phyloP scores from a whole-genome alignment of 1,140 invertebrate genomes.

The Paramacrobiotus metropolitanus region DNA sequence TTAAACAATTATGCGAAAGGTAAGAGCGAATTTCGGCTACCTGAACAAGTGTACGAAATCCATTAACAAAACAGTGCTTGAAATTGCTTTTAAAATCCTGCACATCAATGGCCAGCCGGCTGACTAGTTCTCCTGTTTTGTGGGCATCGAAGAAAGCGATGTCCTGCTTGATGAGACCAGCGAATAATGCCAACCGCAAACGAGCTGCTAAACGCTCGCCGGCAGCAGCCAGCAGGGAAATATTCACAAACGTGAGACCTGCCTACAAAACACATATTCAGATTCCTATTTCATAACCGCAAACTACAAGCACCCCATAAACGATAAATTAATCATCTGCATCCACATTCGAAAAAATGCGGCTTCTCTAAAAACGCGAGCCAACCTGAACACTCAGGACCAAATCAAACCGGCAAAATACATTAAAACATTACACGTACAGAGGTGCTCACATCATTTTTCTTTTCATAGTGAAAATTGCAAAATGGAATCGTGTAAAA shows the following conservation, averaged over 20 bases:
- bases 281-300: too few species aligned
- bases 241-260: conserved; percentile 63
- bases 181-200: conserved; percentile 55
- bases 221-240: conserved; percentile 53
- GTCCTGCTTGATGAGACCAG: conserved; percentile 58
- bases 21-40: conserved; percentile 20
- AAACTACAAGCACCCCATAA: too few species aligned
- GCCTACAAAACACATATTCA: conserved; percentile 1
- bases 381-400: too few species aligned
- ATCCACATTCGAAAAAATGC: too few species aligned
- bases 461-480: background rate
- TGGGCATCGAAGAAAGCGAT: conserved; percentile 71
- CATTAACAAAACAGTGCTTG: conserved; percentile 68
- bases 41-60: conserved; percentile 55
- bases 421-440: too few species aligned
- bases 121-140: conserved; percentile 68
- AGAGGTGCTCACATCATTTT: too few species aligned
- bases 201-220: conserved; percentile 59
- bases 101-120: conserved; percentile 66
- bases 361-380: too few species aligned
- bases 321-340: too few species aligned
- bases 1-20: background rate
- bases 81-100: conserved; percentile 93
- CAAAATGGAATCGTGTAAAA: background rate
- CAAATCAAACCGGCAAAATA: too few species aligned